A percentile compares a stretch with the other conserved stretches of the same genome.
Evolutionary conservation across 1,140 invertebrate species (phyloP).

Genomic region (Adelges cooleyi): DNA sequence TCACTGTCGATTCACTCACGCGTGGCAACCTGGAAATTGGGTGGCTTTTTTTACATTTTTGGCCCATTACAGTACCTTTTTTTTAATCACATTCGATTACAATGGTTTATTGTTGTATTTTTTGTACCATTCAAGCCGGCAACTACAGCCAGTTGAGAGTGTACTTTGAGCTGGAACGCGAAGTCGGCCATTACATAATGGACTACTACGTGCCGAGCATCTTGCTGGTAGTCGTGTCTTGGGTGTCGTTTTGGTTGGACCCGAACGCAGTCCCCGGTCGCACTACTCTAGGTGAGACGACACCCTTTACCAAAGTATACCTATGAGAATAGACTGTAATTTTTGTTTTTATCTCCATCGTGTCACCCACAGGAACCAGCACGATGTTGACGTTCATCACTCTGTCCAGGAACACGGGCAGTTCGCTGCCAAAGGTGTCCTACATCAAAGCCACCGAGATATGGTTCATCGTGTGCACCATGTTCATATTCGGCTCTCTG

Average conservation of each 20-base stretch:
- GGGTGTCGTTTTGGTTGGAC: slow-evolving; percentile 84
- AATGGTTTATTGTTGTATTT: slow-evolving; percentile 30
- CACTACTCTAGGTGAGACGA: slow-evolving; percentile 56
- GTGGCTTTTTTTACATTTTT: too few relatives aligned
- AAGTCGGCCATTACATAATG: slow-evolving; percentile 79
- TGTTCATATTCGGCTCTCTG: slow-evolving; percentile 72
- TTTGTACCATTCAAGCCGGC: slow-evolving; percentile 49
- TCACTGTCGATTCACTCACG: too few relatives aligned
- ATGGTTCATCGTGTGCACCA: slow-evolving; percentile 75
- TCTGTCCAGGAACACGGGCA: slow-evolving; percentile 65
- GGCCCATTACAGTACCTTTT: too few relatives aligned
- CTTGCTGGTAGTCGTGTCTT: slow-evolving; percentile 74
- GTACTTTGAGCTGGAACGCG: slow-evolving; percentile 60
- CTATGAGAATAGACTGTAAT: not conserved
- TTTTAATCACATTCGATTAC: too few relatives aligned
- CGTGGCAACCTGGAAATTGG: too few relatives aligned
- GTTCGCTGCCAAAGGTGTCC: slow-evolving; percentile 74
- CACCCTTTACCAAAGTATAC: too few relatives aligned
- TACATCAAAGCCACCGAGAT: slow-evolving; percentile 85
- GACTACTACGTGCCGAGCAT: slow-evolving; percentile 83
- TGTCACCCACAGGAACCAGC: slow-evolving; percentile 50
- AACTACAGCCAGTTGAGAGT: slow-evolving; percentile 70
- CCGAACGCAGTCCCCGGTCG: slow-evolving; percentile 71
- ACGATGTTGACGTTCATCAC: slow-evolving; percentile 80
- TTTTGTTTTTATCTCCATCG: not conserved